Evolutionary conservation across 2,113 vertebrate species (phyloP), one percentile per base, ranked within the genome.

Genomic region (Kryptolebias marmoratus): DNA sequence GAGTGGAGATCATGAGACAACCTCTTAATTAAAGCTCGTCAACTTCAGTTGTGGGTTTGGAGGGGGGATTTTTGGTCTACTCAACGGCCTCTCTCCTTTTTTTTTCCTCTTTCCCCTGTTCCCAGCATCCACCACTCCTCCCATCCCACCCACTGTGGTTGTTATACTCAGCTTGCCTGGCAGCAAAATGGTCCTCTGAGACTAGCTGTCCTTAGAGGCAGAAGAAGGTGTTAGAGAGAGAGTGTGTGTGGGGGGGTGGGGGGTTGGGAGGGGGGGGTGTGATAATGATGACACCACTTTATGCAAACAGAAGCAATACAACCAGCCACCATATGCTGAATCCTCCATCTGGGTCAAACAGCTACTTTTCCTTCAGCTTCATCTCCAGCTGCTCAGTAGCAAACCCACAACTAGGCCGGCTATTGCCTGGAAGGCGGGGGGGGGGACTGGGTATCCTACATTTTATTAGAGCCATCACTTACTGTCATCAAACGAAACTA

Each of bases 361-460:
- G 76, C 66, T 53, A 36, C 18, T 31, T 65, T 76, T 44, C 47
- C 63, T 36, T 44, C 31, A 44, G 50, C 59, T 63, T 66, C 28
- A 49, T 63, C 69, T 32, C 69, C 83, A 84, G 66, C 83, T 88
- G 80, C 71, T 77, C 36, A 16, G 54, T 67, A 68, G 61, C 48
- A 85, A 80, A 90, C 82, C 67, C 73, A 87, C 70, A 85, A 87
- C 75, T 73, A 84, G 86, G 81, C 53, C 75, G 44, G 80, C 27
- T 39, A 59, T 31, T 63, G 47, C 48, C 47, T 30, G 27, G 14
- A 36, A 56, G 71, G 56, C 1, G 42, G 71, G 53, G 74, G 79
- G 59, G 12, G 64, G 44, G 28, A 76, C 55, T 30, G 66, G 47
- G 72, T 87, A 85, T 89, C 83, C 90, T 89, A 91, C 83, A 90